phyloP scores from a whole-genome alignment of 2,113 vertebrate species.

The Tiliqua scincoides region DNA sequence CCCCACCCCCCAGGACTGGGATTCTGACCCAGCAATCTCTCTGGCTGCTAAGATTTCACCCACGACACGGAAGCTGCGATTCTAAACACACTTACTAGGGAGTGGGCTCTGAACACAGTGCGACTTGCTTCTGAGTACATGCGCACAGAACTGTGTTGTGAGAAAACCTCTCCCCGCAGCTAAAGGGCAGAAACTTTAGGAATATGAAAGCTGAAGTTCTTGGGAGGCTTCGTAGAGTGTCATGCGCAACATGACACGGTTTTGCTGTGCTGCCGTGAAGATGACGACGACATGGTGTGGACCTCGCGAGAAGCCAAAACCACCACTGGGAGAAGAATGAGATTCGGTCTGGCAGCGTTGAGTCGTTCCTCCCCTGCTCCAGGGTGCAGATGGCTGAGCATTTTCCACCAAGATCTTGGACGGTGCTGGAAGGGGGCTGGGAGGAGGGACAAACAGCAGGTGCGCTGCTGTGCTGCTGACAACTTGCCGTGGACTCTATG shows the following conservation, averaged over 20 bases:
- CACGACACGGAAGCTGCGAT: too few relatives aligned
- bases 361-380: too few relatives aligned
- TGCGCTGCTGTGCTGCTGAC: not conserved
- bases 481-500: not conserved
- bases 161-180: not conserved
- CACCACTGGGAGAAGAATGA: too few relatives aligned
- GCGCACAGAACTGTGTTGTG: too few relatives aligned
- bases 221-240: not conserved
- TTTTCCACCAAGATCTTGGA: not conserved
- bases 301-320: too few relatives aligned
- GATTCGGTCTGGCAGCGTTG: not conserved
- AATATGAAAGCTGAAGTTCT: not conserved
- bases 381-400: not conserved
- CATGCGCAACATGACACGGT: too few relatives aligned
- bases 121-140: too few relatives aligned
- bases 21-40: not conserved
- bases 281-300: not conserved
- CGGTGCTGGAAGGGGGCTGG: not conserved
- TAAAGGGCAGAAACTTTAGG: not conserved
- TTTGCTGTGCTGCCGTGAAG: not conserved
- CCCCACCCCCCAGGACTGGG: not conserved
- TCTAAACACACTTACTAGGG: too few relatives aligned
- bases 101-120: too few relatives aligned
- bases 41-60: not conserved
- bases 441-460: not conserved